phyloP scores from a whole-genome alignment of 2,888 invertebrate species.

The Pecten maximus region DNA sequence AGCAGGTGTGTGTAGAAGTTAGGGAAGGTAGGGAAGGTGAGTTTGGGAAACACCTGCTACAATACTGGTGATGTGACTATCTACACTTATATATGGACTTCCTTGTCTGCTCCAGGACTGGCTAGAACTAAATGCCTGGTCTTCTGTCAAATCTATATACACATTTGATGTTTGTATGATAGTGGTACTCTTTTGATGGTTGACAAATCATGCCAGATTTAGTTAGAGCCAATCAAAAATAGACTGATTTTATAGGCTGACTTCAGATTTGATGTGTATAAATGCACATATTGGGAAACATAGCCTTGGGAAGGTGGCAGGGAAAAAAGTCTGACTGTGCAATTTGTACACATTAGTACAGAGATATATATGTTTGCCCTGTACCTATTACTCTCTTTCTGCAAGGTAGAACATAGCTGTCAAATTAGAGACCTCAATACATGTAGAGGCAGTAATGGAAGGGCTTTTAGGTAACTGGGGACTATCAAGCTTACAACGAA shows the following conservation, averaged over 20 bases:
- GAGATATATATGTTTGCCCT: not conserved
- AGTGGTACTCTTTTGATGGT: not conserved
- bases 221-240: not conserved
- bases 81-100: not conserved
- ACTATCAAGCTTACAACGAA: too few species aligned
- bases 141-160: too few species aligned
- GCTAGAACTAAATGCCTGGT: not conserved
- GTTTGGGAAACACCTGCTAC: too few species aligned
- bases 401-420: not conserved
- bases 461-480: too few species aligned
- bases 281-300: not conserved
- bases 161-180: not conserved
- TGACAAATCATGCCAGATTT: not conserved
- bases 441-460: too few species aligned
- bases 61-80: not conserved
- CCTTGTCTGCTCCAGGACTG: not conserved
- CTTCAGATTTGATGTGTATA: not conserved
- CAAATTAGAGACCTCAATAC: not conserved
- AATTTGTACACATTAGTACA: not conserved
- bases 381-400: not conserved
- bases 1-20: too few species aligned
- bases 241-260: not conserved
- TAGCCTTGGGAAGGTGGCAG: not conserved
- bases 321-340: not conserved
- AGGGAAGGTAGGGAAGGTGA: too few species aligned